A percentile compares a stretch with the other conserved stretches of the same genome.
phyloP scores from a whole-genome alignment of 2,113 vertebrate species.

The Azemiops feae region DNA sequence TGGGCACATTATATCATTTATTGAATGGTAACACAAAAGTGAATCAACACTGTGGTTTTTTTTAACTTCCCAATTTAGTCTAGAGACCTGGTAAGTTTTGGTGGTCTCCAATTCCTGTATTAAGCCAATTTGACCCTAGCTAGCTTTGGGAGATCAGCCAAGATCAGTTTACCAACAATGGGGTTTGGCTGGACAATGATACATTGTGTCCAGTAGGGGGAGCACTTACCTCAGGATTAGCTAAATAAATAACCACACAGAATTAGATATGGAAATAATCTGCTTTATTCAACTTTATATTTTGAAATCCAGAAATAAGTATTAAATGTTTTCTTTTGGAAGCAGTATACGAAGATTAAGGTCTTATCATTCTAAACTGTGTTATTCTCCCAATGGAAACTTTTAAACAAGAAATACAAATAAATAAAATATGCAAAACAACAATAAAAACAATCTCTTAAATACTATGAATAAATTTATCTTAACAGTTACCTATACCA shows the following conservation, averaged over 20 bases:
- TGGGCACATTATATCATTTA: not conserved
- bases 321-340: not conserved
- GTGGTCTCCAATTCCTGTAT: not conserved
- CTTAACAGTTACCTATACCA: not conserved
- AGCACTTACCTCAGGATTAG: not conserved
- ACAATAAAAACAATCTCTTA: not conserved
- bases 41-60: not conserved
- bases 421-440: not conserved
- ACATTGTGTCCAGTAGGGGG: slow-evolving; percentile 1
- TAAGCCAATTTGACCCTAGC: not conserved
- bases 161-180: not conserved
- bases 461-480: not conserved
- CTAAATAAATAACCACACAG: not conserved
- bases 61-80: not conserved
- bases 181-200: not conserved
- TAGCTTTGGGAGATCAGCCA: not conserved
- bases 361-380: not conserved
- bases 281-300: not conserved
- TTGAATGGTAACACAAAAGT: not conserved
- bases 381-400: not conserved
- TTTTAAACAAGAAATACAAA: not conserved
- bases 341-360: not conserved
- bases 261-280: not conserved
- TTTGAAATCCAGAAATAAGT: not conserved
- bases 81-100: not conserved